Evolutionary conservation across 2,113 vertebrate genomes (phyloP), one percentile per base, ranked within the genome.

Genomic region (Rhagologus leucostigma): DNA sequence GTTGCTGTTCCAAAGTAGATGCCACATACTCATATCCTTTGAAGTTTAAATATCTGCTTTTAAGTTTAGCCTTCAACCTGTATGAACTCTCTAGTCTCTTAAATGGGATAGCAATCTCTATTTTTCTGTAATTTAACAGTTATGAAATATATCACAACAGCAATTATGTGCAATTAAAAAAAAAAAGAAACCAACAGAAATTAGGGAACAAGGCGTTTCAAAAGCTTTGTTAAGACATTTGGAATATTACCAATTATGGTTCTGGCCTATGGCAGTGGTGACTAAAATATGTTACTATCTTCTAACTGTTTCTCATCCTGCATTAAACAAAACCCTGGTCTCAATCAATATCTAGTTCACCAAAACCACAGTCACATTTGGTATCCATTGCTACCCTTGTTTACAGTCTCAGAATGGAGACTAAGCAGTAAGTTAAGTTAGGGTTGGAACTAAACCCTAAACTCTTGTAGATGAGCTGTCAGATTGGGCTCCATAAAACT

Each of bases 361-460:
- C 35, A 67, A 96, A 96, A 95, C 82, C 95, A 77, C 91, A 90
- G 67, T 77, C 42, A 77, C 90, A 90, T 95, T 97, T 96, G 91
- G 82, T 90, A 96, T 93, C 73, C 63, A 93, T 94, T 88, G 87
- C 80, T 95, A 59, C 6, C 39, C 91, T 80, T 94, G 84, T 93
- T 96, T 91, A 90, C 67, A 84, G 37, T 55, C 29, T 85, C 67
- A 80, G 82, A 89, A 83, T 55, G 33, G 23, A 87, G 42, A 55
- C 75, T 59, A 76, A 84, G 84, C 80, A 91, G 16, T 81, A 92
- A 87, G 62, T 87, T 73, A 94, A 62, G 49, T 60, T 69, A 39
- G 32, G 53, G 12, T 53, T 95, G 91, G 91, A 96, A 79, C 37
- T 42, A 37, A 84, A 91, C 37, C 29, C 19, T 93, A 62, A 63